These are phyloP conservation scores for Acromyrmex echinatior DNA, from an alignment of 1,140 invertebrate genomes.

Conservation along the genomic window DNA sequence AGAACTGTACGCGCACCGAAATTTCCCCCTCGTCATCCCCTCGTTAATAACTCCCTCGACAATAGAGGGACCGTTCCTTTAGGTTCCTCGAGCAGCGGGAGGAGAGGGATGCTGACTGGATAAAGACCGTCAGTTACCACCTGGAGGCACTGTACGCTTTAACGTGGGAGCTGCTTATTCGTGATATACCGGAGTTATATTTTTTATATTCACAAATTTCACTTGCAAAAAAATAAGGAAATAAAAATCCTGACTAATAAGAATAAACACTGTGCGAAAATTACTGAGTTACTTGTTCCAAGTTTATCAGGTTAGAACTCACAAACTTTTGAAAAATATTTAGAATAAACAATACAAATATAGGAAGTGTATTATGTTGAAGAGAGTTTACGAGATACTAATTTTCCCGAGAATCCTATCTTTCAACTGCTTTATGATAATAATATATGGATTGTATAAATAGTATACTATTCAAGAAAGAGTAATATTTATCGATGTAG, in stretches of 20 bases:
- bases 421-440: background rate
- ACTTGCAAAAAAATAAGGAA: background rate
- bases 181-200: background rate
- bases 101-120: constrained; percentile 68
- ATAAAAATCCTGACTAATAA: background rate
- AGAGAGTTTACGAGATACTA: background rate
- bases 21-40: constrained; percentile 67
- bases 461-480: background rate
- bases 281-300: too few species aligned
- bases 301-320: background rate
- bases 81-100: constrained; percentile 59
- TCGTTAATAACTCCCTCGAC: constrained; percentile 78
- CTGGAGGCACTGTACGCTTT: constrained; percentile 71
- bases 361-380: background rate
- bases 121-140: constrained; percentile 75
- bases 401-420: background rate
- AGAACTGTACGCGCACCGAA: constrained; percentile 50
- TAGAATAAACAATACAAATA: background rate
- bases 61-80: constrained; percentile 67
- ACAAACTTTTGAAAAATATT: background rate
- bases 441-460: background rate
- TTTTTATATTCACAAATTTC: constrained; percentile 12
- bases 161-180: constrained; percentile 78
- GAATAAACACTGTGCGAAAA: background rate
- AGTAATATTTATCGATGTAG: background rate